These are phyloP conservation scores for Thunnus thynnus DNA, from an alignment of 2,113 vertebrate species.

Conservation along the genomic window DNA sequence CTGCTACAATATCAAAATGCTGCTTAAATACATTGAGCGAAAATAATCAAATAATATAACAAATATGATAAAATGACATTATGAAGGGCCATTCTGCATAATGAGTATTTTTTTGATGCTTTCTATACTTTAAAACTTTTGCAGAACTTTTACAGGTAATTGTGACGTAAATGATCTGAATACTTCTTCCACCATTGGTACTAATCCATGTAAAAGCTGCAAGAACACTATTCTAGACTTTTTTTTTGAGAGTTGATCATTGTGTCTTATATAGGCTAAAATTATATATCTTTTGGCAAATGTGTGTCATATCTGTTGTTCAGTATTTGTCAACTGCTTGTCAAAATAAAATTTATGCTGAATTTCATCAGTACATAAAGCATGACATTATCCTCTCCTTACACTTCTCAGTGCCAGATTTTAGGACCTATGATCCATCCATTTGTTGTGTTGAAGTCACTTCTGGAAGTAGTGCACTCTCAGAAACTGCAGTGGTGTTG, in stretches of 20 bases:
- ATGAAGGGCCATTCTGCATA: too few relatives aligned
- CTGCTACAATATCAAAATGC: too few relatives aligned
- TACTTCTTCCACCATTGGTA: neutral
- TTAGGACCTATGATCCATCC: neutral
- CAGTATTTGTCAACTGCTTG: neutral
- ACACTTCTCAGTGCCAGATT: neutral
- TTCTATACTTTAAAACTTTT: too few relatives aligned
- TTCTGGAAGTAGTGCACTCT: constrained; percentile 8
- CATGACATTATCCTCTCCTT: constrained; percentile 3
- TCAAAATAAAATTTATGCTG: neutral
- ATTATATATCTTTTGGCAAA: neutral
- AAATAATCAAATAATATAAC: too few relatives aligned
- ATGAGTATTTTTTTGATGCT: too few relatives aligned
- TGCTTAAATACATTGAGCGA: too few relatives aligned
- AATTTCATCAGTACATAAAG: neutral
- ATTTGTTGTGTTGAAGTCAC: neutral
- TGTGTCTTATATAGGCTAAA: neutral
- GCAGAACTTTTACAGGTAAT: too few relatives aligned
- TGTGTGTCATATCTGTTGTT: neutral
- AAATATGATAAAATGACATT: too few relatives aligned
- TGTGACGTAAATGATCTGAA: too few relatives aligned
- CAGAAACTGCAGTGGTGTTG: constrained; percentile 52
- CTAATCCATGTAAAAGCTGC: too few relatives aligned
- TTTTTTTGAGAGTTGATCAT: too few relatives aligned
- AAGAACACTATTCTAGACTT: too few relatives aligned